Evolutionary conservation across 2,888 invertebrate species (phyloP).

Genomic region (Microctonus aethiopoides): DNA sequence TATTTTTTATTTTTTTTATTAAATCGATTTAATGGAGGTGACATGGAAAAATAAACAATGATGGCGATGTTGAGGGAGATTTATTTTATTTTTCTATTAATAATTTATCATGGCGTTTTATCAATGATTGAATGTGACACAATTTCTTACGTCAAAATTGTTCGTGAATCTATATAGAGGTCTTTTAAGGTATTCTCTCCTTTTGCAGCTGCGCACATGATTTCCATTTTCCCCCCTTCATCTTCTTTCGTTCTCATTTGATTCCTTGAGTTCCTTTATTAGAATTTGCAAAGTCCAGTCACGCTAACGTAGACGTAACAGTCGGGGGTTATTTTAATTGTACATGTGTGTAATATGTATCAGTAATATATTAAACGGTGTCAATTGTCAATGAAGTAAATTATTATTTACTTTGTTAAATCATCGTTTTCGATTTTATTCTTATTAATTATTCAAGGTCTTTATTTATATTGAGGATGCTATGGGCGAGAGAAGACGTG

Average conservation of each 20-base stretch:
- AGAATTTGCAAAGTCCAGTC: slow-evolving; percentile 58
- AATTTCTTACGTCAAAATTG: slow-evolving; percentile 24
- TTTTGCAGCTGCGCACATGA: slow-evolving; percentile 61
- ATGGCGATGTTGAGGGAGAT: too few relatives aligned
- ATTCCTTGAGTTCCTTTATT: slow-evolving; percentile 50
- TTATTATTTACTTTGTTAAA: too few relatives aligned
- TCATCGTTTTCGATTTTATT: neutral
- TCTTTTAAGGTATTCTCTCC: slow-evolving; percentile 1
- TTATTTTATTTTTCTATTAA: too few relatives aligned
- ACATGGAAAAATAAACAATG: neutral
- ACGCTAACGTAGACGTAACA: slow-evolving; percentile 49
- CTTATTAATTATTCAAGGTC: slow-evolving; percentile 35
- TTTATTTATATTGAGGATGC: slow-evolving; percentile 54
- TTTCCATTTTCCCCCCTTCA: slow-evolving; percentile 38
- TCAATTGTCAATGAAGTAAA: too few relatives aligned
- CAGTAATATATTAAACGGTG: neutral
- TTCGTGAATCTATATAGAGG: slow-evolving; percentile 9
- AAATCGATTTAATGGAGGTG: neutral
- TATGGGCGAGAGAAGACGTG: slow-evolving; percentile 62
- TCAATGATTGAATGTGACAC: slow-evolving; percentile 4
- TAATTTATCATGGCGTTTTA: neutral
- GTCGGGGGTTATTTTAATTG: slow-evolving; percentile 20
- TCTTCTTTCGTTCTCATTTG: slow-evolving; percentile 20
- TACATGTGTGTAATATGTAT: slow-evolving; percentile 25
- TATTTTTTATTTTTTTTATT: neutral